Conservation (phyloP, 2,113 vertebrate species). For the Brevimyrus niger region DNA sequence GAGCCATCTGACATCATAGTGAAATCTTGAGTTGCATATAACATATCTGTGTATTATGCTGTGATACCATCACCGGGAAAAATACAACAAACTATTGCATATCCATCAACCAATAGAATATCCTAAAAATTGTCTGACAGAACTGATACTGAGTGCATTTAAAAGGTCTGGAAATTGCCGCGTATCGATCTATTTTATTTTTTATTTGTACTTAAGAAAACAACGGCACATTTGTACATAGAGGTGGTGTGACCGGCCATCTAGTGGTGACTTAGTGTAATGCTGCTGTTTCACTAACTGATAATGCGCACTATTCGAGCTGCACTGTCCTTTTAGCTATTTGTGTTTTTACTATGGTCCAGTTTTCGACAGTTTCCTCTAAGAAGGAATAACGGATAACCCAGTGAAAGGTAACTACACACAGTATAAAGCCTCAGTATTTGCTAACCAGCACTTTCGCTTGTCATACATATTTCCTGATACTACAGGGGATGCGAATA, state of each 20-base stretch:
- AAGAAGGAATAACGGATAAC: not conserved
- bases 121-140: not conserved
- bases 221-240: not conserved
- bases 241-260: not conserved
- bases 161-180: not conserved
- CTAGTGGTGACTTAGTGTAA: conserved; percentile 1
- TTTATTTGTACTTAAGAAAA: not conserved
- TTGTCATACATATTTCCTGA: not conserved
- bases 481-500: not conserved
- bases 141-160: not conserved
- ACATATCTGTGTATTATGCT: not conserved
- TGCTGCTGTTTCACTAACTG: not conserved
- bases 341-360: not conserved
- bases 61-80: not conserved
- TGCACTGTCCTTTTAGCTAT: not conserved
- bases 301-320: not conserved
- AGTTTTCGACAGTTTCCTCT: not conserved
- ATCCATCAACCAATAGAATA: not conserved
- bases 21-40: not conserved
- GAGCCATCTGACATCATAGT: not conserved
- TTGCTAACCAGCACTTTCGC: not conserved
- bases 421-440: not conserved
- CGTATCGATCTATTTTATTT: not conserved
- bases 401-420: not conserved
- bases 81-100: not conserved